A percentile compares a stretch with the other conserved stretches of the same genome.
phyloP scores from a whole-genome alignment of 2,888 invertebrate species.

The Calameuta idolon region DNA sequence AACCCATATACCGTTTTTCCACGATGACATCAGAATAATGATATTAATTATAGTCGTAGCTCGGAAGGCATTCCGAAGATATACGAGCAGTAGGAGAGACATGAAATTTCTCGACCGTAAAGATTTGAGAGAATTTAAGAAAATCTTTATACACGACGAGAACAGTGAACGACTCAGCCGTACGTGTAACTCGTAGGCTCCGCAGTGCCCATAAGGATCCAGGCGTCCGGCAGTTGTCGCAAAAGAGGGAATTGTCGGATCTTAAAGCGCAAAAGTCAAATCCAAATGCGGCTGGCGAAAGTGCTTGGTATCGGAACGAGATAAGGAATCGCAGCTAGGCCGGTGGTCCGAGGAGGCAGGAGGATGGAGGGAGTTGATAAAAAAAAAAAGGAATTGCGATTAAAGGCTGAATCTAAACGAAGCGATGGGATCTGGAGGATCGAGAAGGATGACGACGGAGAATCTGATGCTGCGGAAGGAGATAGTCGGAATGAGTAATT shows the following conservation, averaged over 20 bases:
- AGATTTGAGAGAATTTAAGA: background rate
- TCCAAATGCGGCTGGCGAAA: background rate
- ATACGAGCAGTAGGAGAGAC: background rate
- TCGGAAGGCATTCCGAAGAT: background rate
- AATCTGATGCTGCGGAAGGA: background rate
- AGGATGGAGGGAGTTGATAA: background rate
- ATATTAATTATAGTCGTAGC: conserved; percentile 41
- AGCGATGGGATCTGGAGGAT: background rate
- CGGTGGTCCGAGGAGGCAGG: background rate
- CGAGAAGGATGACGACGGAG: background rate
- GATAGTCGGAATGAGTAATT: conserved; percentile 6
- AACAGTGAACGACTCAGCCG: background rate
- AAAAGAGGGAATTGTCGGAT: no score
- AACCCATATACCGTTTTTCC: conserved; percentile 19
- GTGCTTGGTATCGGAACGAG: background rate
- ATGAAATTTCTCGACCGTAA: background rate
- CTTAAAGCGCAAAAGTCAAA: background rate
- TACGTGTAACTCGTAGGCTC: no score
- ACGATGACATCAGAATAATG: conserved; percentile 46
- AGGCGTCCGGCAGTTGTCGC: no score
- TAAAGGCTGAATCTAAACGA: background rate
- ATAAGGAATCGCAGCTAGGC: background rate
- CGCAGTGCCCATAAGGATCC: no score
- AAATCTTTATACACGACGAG: background rate
- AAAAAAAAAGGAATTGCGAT: background rate